Evolutionary conservation across 2,888 invertebrate genomes (phyloP).

Genomic region (Spisula subtruncata): DNA sequence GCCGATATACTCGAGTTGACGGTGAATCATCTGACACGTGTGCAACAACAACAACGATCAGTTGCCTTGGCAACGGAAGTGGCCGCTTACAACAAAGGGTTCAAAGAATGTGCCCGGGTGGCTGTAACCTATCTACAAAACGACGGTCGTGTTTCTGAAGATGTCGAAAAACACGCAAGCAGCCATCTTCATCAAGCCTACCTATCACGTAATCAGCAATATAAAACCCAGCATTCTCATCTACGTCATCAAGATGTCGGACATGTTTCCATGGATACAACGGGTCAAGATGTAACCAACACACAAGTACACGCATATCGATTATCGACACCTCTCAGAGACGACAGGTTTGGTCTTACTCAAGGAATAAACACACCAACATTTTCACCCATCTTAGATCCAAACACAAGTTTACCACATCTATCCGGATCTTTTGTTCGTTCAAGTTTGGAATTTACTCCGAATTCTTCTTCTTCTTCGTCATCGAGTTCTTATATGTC

Average conservation of each 20-base stretch:
- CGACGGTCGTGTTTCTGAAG: neutral
- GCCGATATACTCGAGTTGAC: slow-evolving; percentile 6
- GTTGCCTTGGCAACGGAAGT: slow-evolving; percentile 7
- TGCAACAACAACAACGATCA: slow-evolving; percentile 6
- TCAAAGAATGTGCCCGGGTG: neutral
- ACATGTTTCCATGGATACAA: neutral
- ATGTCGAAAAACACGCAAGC: neutral
- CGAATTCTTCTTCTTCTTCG: neutral
- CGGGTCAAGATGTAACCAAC: neutral
- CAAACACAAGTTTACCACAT: slow-evolving; percentile 3
- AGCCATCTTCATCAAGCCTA: no score
- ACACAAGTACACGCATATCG: neutral
- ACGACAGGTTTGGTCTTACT: neutral
- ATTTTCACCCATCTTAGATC: slow-evolving; percentile 7
- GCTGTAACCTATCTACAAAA: no score
- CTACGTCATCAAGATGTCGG: neutral
- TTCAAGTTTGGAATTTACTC: neutral
- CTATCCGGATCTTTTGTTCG: neutral
- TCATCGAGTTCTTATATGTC: neutral
- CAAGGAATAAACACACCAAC: slow-evolving; percentile 2
- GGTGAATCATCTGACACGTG: neutral
- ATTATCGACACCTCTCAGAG: no score
- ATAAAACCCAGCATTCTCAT: neutral
- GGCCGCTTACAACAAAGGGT: neutral
- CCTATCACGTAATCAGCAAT: neutral